Percentiles rank a stretch among this genome's conserved stretches.
Evolutionary conservation across 2,113 vertebrate species (phyloP).

Genomic region (Stegostoma tigrinum): DNA sequence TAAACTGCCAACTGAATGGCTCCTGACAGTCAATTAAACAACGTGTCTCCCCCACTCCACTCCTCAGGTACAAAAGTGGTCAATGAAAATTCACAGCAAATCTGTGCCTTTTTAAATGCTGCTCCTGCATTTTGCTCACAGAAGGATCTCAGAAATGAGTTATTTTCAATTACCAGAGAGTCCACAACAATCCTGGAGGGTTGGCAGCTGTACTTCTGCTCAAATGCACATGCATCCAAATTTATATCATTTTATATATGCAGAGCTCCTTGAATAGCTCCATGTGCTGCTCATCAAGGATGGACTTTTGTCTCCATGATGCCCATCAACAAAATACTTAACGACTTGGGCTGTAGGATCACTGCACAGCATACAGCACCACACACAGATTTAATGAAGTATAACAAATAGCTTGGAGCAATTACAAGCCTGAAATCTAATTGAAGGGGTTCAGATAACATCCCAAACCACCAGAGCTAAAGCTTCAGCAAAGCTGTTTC

Average conservation of each 20-base stretch:
- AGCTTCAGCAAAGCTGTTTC: background rate
- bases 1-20: background rate
- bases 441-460: background rate
- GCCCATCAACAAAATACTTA: too few species aligned
- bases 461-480: background rate
- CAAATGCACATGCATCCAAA: too few species aligned
- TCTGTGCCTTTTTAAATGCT: background rate
- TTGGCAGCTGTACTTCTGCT: background rate
- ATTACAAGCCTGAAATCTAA: conserved; percentile 11
- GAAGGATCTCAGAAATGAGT: background rate
- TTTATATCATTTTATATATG: background rate
- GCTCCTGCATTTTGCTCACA: background rate
- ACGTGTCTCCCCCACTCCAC: background rate
- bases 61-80: background rate
- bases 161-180: background rate
- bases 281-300: background rate
- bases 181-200: background rate
- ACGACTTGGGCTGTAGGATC: background rate
- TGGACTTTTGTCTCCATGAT: background rate
- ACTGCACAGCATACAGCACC: background rate
- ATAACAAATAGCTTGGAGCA: background rate
- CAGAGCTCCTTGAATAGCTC: background rate
- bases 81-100: background rate
- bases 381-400: background rate
- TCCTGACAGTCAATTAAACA: background rate